These are phyloP conservation scores for Chlorodrepanis virens DNA, from an alignment of 2,113 vertebrate genomes.

Conservation along the genomic window DNA sequence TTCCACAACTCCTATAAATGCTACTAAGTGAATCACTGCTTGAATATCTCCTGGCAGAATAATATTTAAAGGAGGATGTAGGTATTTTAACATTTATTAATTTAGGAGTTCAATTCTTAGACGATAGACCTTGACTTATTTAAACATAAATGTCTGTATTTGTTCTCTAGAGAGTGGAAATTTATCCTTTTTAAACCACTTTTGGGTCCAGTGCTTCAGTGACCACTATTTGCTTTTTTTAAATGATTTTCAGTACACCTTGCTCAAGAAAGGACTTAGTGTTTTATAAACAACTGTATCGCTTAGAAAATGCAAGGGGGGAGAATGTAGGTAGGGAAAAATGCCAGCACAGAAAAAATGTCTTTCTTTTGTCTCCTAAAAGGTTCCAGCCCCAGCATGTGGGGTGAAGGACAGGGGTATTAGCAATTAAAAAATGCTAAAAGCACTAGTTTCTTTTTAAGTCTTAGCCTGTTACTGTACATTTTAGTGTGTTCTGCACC, in stretches of 20 bases:
- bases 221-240: not conserved
- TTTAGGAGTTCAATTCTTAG: not conserved
- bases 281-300: not conserved
- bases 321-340: not conserved
- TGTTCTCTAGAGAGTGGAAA: not conserved
- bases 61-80: not conserved
- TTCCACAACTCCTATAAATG: not conserved
- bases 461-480: not conserved
- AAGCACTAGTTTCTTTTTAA: not conserved
- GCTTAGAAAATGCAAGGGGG: not conserved
- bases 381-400: too few relatives aligned
- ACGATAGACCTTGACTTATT: not conserved
- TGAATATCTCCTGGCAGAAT: not conserved
- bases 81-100: not conserved
- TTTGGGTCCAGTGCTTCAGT: not conserved
- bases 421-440: not conserved
- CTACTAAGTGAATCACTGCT: not conserved
- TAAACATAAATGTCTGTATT: not conserved
- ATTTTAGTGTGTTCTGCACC: not conserved
- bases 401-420: rapidly evolving
- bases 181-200: not conserved
- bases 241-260: not conserved
- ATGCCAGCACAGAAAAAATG: not conserved
- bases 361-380: not conserved
- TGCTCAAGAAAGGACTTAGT: not conserved